Conservation (phyloP, 2,113 vertebrate genomes). For the Hucho hucho region DNA sequence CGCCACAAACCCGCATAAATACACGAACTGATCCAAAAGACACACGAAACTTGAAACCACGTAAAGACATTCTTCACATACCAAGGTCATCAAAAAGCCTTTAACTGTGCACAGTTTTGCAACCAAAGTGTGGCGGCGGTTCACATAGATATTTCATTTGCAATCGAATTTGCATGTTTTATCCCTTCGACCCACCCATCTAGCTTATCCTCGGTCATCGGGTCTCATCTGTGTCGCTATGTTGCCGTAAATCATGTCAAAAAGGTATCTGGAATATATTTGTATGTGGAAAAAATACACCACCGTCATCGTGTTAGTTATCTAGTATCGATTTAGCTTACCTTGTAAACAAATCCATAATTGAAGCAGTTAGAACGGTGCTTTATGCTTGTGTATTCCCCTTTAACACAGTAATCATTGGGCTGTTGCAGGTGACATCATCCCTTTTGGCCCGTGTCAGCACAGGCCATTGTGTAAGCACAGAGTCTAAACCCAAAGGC, state of each 20-base stretch:
- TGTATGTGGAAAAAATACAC: not conserved
- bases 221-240: not conserved
- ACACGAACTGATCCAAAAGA: not conserved
- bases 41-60: not conserved
- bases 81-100: not conserved
- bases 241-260: not conserved
- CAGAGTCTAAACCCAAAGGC: no score
- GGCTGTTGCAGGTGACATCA: constrained; percentile 79
- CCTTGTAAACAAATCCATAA: constrained; percentile 70
- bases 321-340: constrained; percentile 42
- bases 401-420: constrained; percentile 65
- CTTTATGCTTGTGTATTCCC: constrained; percentile 52
- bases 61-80: not conserved
- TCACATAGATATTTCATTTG: not conserved
- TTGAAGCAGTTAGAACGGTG: not conserved
- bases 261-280: not conserved
- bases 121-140: not conserved
- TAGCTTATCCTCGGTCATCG: not conserved
- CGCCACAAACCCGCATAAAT: not conserved
- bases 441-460: constrained; percentile 40
- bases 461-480: constrained; percentile 15
- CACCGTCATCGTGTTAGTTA: constrained; percentile 24
- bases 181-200: constrained; percentile 4
- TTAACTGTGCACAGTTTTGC: not conserved
- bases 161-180: not conserved